These are phyloP conservation scores for Anticlea derivata DNA, from an alignment of 2,888 invertebrate genomes.

Conservation along the genomic window DNA sequence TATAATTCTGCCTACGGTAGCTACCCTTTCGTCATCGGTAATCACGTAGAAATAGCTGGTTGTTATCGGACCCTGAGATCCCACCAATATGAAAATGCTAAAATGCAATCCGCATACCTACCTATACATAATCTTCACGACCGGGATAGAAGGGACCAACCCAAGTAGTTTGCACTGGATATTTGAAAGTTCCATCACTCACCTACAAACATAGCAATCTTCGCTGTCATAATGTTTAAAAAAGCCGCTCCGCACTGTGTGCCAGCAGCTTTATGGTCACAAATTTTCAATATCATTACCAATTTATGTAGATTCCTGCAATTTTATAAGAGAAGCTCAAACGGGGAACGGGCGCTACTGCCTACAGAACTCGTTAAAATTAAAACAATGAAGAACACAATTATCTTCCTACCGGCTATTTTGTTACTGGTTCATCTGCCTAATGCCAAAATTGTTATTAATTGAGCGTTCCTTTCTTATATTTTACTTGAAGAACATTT, in stretches of 20 bases:
- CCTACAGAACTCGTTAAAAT: slow-evolving; percentile 18
- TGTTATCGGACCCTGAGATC: slow-evolving; percentile 2
- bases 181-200: no score
- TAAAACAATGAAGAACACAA: slow-evolving; percentile 19
- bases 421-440: slow-evolving; percentile 12
- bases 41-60: slow-evolving; percentile 1
- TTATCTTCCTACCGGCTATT: slow-evolving; percentile 9
- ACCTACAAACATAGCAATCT: no score
- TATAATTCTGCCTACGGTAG: neutral
- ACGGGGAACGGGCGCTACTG: slow-evolving; percentile 2
- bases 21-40: neutral
- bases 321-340: slow-evolving; percentile 8
- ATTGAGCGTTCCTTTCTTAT: neutral
- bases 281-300: slow-evolving; percentile 15
- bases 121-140: no score
- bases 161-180: no score
- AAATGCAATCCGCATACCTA: no score
- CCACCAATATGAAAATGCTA: no score
- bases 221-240: no score
- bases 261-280: neutral
- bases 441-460: slow-evolving; percentile 10
- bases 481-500: neutral
- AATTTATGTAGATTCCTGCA: slow-evolving; percentile 14
- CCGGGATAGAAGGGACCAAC: no score
- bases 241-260: neutral